A percentile compares a stretch with the other conserved stretches of the same genome.
Conservation (phyloP, 1,140 invertebrate genomes). For the Nixonia krombeini region DNA sequence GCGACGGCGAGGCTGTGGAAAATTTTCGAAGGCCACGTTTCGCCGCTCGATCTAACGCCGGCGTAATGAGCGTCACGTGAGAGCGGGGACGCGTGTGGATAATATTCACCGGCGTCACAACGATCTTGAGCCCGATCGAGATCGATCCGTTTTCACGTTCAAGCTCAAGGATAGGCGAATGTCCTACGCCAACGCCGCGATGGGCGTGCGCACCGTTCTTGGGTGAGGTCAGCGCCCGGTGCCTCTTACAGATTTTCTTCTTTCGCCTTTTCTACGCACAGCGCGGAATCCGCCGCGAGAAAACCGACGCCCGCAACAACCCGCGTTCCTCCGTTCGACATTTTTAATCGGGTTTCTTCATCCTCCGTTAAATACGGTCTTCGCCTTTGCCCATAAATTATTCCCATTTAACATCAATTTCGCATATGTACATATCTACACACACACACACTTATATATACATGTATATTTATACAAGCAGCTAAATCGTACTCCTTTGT, state of each 20-base stretch:
- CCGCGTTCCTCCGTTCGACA: slow-evolving; percentile 3
- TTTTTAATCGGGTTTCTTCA: too few relatives aligned
- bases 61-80: slow-evolving; percentile 14
- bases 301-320: too few relatives aligned
- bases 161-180: slow-evolving; percentile 58
- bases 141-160: slow-evolving; percentile 52
- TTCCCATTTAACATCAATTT: too few relatives aligned
- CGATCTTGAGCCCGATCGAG: slow-evolving; percentile 42
- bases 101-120: slow-evolving; percentile 18
- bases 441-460: too few relatives aligned
- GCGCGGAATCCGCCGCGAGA: too few relatives aligned
- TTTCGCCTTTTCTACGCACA: slow-evolving; percentile 17
- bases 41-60: slow-evolving; percentile 16
- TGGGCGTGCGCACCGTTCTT: slow-evolving; percentile 32
- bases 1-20: slow-evolving; percentile 28
- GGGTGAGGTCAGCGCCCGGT: slow-evolving; percentile 43
- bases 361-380: too few relatives aligned
- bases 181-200: slow-evolving; percentile 37
- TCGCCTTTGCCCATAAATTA: too few relatives aligned
- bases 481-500: too few relatives aligned
- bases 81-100: slow-evolving; percentile 10
- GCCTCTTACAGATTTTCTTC: slow-evolving; percentile 29
- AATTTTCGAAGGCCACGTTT: slow-evolving; percentile 32
- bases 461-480: too few relatives aligned
- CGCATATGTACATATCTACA: too few relatives aligned